Base-by-base conservation (phyloP, 2,888 invertebrate genomes). In the Trichogramma evanescens region DNA sequence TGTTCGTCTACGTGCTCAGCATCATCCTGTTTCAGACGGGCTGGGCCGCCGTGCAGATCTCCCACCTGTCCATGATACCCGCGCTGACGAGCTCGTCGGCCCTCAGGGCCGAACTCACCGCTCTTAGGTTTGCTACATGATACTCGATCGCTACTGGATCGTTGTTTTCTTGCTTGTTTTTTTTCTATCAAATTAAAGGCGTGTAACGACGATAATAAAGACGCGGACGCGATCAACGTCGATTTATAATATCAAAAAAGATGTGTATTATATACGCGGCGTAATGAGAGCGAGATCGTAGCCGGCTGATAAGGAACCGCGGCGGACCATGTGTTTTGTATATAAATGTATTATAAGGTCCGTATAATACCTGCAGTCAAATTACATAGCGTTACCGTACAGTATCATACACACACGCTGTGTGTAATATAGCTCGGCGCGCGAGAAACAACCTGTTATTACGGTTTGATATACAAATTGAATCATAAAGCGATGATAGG, bases 11-110 rank as follows among this genome's bases (percentile, higher is more conserved):
- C 69, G 72, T 80, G 7, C 68, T 74, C 4, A 81, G 83, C 61
- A 89, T 92, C 66, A 77, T 84, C 7, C 79, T 93, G 67, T 93
- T 94, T 78, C 95, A 96, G 80, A 88, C 91, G 67, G 95, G 95
- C 8, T 96, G 95, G 95, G 95, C 96, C 0, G 82, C 91, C 6
- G 91, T 91, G 2, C 95, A 96, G 81, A 94, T 96, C 69, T 90
- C 94, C 1, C 96, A 96, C 79, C 82, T 96, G 58, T 88, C 95
- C 1, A 86, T 96, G 77, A 94, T 95, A 69, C 93, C 95, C 1
- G 85, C 87, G 56, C 82, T 93, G 59, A 85, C 91, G 0, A 84
- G 85, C 51, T 84, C 84, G 66, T 81, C 87, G 52, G 80, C 85
- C 66, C 84, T 88, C 64, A 84, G 93, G 59, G 84, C 89, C 1